phyloP scores from a whole-genome alignment of 2,113 vertebrate species.

The Mungos mungo region DNA sequence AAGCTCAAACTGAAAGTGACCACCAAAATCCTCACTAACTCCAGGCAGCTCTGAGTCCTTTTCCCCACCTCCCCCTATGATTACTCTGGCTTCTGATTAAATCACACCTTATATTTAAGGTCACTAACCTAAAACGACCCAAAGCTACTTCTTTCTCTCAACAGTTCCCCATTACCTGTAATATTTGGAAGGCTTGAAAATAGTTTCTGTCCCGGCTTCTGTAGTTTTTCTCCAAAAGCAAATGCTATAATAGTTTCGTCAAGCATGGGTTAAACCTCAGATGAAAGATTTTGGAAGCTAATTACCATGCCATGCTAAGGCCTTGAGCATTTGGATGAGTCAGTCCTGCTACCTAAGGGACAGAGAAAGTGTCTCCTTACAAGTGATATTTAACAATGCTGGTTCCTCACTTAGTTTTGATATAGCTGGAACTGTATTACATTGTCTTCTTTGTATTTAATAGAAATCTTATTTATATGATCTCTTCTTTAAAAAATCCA shows the following conservation, averaged over 20 bases:
- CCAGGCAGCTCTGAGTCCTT: conserved; percentile 62
- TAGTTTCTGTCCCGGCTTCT: conserved; percentile 52
- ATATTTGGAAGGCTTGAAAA: conserved; percentile 69
- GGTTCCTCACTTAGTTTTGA: conserved; percentile 47
- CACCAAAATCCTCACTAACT: conserved; percentile 20
- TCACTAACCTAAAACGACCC: conserved; percentile 78
- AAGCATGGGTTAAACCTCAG: conserved; percentile 41
- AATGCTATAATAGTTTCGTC: conserved; percentile 61
- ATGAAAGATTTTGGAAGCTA: conserved; percentile 67
- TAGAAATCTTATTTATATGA: background rate
- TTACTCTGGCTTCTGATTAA: conserved; percentile 72
- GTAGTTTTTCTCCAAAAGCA: conserved; percentile 71
- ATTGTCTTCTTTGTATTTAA: conserved; percentile 47
- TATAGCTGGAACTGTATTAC: background rate
- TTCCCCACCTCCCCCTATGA: conserved; percentile 71
- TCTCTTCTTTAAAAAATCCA: conserved; percentile 40
- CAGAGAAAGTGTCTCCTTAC: conserved; percentile 35
- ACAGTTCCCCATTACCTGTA: conserved; percentile 52
- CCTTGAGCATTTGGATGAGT: conserved; percentile 53
- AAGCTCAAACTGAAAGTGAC: conserved; percentile 49
- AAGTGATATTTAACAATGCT: background rate
- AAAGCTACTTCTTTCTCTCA: conserved; percentile 61
- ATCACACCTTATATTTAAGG: conserved; percentile 71
- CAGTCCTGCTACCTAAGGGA: conserved; percentile 35
- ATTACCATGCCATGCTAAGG: conserved; percentile 58